These are phyloP conservation scores for Beaufortia kweichowensis DNA, from an alignment of 2,113 vertebrate species.

Conservation along the genomic window DNA sequence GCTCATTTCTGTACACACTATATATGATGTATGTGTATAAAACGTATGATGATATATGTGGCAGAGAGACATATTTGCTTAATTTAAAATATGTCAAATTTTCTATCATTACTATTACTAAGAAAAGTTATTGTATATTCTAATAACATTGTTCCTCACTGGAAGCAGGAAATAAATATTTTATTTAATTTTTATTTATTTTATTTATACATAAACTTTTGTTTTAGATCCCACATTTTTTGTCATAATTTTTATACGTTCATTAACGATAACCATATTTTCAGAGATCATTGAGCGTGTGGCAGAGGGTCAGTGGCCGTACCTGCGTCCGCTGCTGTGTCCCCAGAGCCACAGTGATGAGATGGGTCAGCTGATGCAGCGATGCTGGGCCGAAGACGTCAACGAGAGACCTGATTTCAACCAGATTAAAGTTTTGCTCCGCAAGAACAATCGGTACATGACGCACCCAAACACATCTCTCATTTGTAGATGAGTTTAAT, in stretches of 20 bases:
- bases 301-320: constrained; percentile 65
- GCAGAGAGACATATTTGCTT: background rate
- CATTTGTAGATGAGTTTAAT: background rate
- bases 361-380: constrained; percentile 85
- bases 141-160: too few relatives aligned
- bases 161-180: too few relatives aligned
- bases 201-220: too few relatives aligned
- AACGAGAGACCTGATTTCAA: constrained; percentile 85
- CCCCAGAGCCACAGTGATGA: constrained; percentile 82
- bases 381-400: constrained; percentile 85
- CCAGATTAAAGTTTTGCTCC: constrained; percentile 84
- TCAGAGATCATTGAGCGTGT: constrained; percentile 83
- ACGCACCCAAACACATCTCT: background rate
- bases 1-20: background rate
- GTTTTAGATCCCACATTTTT: background rate
- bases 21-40: constrained; percentile 1
- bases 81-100: too few relatives aligned
- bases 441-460: constrained; percentile 82
- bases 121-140: too few relatives aligned
- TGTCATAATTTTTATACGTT: too few relatives aligned
- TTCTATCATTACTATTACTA: too few relatives aligned
- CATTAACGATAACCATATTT: background rate
- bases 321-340: constrained; percentile 79
- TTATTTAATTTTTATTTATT: too few relatives aligned
- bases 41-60: background rate